Conservation (phyloP, 2,113 vertebrate species). For the Siniperca knerii region DNA sequence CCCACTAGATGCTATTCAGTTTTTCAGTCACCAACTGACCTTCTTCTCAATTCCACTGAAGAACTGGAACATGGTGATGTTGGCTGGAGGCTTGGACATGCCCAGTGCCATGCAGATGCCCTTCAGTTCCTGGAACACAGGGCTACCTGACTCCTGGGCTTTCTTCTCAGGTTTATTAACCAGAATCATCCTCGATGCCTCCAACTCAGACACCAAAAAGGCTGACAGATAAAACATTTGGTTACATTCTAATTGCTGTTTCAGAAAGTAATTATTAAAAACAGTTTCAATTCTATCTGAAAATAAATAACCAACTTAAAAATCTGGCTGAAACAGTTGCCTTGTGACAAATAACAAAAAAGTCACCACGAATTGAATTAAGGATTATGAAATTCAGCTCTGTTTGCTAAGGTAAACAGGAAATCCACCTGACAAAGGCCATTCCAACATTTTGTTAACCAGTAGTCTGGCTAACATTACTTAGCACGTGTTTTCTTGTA, state of each 20-base stretch:
- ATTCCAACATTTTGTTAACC: too few relatives aligned
- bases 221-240: slow-evolving; percentile 81
- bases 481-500: too few relatives aligned
- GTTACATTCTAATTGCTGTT: background rate
- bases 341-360: background rate
- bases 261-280: background rate
- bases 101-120: slow-evolving; percentile 96
- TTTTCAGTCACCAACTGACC: slow-evolving; percentile 74
- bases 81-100: slow-evolving; percentile 98
- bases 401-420: background rate
- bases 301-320: background rate
- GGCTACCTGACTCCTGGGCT: slow-evolving; percentile 90
- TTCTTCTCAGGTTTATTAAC: slow-evolving; percentile 91
- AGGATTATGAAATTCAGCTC: background rate
- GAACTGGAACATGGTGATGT: slow-evolving; percentile 99
- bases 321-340: background rate
- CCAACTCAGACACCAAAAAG: slow-evolving; percentile 97
- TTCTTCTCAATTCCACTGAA: slow-evolving; percentile 99
- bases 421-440: background rate
- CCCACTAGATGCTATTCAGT: background rate
- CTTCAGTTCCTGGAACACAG: slow-evolving; percentile 95
- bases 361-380: background rate
- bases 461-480: too few relatives aligned
- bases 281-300: background rate
- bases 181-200: slow-evolving; percentile 95